Conservation (phyloP, 2,797 vertebrate species). For the Crocidura indochinensis region DNA sequence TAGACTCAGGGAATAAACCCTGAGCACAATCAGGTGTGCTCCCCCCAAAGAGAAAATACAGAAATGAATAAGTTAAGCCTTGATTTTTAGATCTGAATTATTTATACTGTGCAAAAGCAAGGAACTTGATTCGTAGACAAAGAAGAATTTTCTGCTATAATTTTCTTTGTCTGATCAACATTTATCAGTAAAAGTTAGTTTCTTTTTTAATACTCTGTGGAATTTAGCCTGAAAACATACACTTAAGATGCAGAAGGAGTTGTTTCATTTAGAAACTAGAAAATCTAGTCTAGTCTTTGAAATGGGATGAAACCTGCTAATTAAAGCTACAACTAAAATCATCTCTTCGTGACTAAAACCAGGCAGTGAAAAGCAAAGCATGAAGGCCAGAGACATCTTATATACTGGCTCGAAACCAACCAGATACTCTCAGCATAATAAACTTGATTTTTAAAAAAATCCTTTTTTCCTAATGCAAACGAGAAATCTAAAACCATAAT, state of each 20-base stretch:
- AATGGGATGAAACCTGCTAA: slow-evolving; percentile 28
- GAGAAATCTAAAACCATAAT: background rate
- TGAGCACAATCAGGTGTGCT: too few relatives aligned
- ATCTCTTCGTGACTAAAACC: too few relatives aligned
- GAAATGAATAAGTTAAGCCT: too few relatives aligned
- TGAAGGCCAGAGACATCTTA: background rate
- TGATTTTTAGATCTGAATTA: background rate
- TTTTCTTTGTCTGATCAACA: background rate
- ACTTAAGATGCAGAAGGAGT: background rate
- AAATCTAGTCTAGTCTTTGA: background rate
- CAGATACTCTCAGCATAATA: background rate
- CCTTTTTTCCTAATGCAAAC: background rate
- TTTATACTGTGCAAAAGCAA: background rate
- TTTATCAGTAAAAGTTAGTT: background rate
- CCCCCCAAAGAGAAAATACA: too few relatives aligned
- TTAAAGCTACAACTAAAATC: background rate
- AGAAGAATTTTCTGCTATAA: background rate
- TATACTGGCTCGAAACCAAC: background rate
- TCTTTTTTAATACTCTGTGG: background rate
- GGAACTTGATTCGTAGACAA: background rate
- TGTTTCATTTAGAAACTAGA: background rate
- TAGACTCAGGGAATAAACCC: too few relatives aligned
- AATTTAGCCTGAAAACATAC: background rate
- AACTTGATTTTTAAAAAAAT: background rate
- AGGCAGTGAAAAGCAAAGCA: background rate